Percentiles rank a stretch among this genome's conserved stretches.
phyloP scores from a whole-genome alignment of 2,113 vertebrate species.

The Odobenus rosmarus region DNA sequence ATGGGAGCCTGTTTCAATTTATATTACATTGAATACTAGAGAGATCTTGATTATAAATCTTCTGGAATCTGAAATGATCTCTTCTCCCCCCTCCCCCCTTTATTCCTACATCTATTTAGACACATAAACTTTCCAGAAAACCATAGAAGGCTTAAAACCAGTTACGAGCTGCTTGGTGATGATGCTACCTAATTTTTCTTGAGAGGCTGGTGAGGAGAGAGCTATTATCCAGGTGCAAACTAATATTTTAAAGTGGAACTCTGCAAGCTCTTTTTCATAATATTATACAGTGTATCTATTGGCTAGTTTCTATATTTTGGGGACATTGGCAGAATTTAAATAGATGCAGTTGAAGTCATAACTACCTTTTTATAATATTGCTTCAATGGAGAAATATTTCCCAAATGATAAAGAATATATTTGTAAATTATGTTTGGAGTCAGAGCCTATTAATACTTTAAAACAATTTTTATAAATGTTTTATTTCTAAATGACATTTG shows the following conservation, averaged over 20 bases:
- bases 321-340: not conserved
- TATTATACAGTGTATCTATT: not conserved
- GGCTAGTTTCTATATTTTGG: not conserved
- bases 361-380: not conserved
- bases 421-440: not conserved
- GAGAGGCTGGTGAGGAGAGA: not conserved
- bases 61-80: not conserved
- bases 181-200: not conserved
- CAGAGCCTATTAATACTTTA: not conserved
- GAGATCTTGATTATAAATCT: not conserved
- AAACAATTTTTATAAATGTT: not conserved
- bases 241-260: not conserved
- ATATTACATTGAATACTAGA: not conserved
- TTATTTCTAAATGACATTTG: not conserved
- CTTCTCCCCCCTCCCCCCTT: not conserved
- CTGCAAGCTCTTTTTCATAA: not conserved
- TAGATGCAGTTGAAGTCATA: not conserved
- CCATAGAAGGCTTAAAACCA: not conserved
- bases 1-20: not conserved
- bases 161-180: not conserved
- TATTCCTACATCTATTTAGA: not conserved
- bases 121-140: not conserved
- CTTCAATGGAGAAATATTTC: not conserved
- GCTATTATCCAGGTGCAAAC: not conserved
- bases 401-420: not conserved